Conservation (phyloP, 2,113 vertebrate species). For the Crotalus tigris region DNA sequence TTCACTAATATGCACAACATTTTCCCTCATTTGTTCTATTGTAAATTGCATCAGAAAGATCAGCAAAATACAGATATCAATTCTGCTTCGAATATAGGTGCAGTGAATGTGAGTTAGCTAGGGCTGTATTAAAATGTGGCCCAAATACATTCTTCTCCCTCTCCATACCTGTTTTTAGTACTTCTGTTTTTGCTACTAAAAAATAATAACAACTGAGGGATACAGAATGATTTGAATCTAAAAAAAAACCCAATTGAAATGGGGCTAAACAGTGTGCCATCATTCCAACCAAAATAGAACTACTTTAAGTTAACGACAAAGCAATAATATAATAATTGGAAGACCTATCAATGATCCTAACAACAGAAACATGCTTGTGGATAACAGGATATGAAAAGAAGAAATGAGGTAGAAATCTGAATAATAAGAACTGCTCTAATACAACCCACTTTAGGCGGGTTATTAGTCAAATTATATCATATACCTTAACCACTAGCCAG, state of each 20-base stretch:
- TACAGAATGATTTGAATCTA: not conserved
- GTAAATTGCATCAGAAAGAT: not conserved
- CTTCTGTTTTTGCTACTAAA: not conserved
- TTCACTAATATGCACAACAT: not conserved
- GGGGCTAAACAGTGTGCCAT: not conserved
- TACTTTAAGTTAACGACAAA: not conserved
- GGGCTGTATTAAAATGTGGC: not conserved
- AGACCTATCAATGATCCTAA: not conserved
- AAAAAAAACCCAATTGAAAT: not conserved
- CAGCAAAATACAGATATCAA: not conserved
- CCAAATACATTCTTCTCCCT: not conserved
- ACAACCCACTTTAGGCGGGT: not conserved
- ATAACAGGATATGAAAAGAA: not conserved
- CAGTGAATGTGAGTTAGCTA: not conserved
- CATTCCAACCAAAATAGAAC: not conserved
- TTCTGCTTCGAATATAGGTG: not conserved
- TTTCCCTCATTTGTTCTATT: not conserved
- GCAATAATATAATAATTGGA: not conserved
- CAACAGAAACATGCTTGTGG: not conserved
- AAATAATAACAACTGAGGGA: not conserved
- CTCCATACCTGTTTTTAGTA: not conserved
- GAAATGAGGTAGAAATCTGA: not conserved
- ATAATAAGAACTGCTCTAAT: not conserved
- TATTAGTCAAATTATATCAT: not conserved
- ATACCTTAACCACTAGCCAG: not conserved